Conservation (phyloP, 2,888 invertebrate species). For the Pollenia angustigena region DNA sequence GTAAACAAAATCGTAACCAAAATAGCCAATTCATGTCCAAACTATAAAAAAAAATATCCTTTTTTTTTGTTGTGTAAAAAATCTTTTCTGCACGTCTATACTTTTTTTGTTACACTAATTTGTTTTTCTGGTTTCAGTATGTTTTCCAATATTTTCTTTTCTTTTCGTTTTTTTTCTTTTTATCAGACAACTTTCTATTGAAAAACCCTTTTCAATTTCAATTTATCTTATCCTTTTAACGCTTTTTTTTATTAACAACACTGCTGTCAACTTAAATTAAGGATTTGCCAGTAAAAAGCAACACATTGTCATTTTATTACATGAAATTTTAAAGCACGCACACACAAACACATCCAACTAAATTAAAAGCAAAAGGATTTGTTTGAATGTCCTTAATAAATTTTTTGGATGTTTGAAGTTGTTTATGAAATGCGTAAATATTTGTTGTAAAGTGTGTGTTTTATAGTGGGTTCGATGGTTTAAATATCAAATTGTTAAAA, state of each 20-base stretch:
- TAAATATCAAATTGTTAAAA: not conserved
- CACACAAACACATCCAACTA: not conserved
- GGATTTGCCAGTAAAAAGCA: constrained; percentile 34
- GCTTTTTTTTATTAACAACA: not conserved
- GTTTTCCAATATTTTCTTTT: not conserved
- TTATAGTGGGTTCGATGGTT: not conserved
- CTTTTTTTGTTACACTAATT: not conserved
- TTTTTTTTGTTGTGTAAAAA: not conserved
- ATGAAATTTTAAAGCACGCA: not conserved
- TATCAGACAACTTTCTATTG: not conserved
- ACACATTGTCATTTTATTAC: constrained; percentile 29
- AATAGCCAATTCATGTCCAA: constrained; percentile 32
- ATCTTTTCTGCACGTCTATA: not conserved
- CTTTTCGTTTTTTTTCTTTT: not conserved
- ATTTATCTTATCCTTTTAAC: constrained; percentile 24
- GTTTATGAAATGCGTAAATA: not conserved
- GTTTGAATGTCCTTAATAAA: not conserved
- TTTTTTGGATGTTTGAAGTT: not conserved
- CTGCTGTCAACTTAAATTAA: constrained; percentile 24
- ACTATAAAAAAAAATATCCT: not conserved
- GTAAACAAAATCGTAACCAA: constrained; percentile 12
- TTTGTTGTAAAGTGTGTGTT: not conserved
- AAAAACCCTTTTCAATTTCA: constrained; percentile 34
- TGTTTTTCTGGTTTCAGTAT: constrained; percentile 17
- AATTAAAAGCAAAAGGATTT: not conserved